Evolutionary conservation across 1,140 invertebrate genomes (phyloP).

Genomic region (Drosophila mauritiana): DNA sequence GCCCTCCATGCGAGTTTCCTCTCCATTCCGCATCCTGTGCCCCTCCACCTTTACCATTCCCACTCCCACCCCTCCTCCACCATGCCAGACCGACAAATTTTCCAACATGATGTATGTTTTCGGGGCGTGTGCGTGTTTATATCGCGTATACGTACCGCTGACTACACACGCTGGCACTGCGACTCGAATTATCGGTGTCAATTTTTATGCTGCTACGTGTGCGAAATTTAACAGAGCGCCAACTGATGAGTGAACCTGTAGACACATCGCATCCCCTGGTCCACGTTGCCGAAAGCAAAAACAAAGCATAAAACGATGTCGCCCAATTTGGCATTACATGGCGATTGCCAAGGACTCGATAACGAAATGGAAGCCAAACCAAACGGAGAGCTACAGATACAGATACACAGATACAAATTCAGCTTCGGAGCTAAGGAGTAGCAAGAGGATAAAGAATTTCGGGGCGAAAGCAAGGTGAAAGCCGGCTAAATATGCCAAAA

Average conservation of each 20-base stretch:
- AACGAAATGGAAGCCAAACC: constrained; percentile 72
- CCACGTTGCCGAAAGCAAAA: constrained; percentile 16
- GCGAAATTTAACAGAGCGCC: constrained; percentile 75
- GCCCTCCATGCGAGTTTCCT: constrained; percentile 7
- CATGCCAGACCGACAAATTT: constrained; percentile 58
- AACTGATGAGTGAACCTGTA: constrained; percentile 73
- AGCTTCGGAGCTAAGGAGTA: neutral
- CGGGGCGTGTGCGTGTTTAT: constrained; percentile 77
- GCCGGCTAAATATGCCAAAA: constrained; percentile 53
- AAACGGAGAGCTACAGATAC: constrained; percentile 10
- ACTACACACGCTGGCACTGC: constrained; percentile 25
- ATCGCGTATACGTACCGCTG: constrained; percentile 71
- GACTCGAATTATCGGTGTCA: constrained; percentile 77
- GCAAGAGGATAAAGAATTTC: constrained; percentile 22
- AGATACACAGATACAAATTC: constrained; percentile 4
- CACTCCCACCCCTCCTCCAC: neutral
- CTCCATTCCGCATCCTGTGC: constrained; percentile 10
- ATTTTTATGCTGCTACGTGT: constrained; percentile 83
- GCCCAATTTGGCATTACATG: constrained; percentile 80
- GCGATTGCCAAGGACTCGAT: constrained; percentile 68
- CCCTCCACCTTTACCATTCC: neutral
- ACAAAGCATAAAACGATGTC: constrained; percentile 64
- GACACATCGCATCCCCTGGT: constrained; percentile 28
- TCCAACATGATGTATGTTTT: constrained; percentile 75
- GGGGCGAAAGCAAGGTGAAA: constrained; percentile 48